Evolutionary conservation across 2,113 vertebrate genomes (phyloP), one percentile per base, ranked within the genome.

Genomic region (Gadus macrocephalus): DNA sequence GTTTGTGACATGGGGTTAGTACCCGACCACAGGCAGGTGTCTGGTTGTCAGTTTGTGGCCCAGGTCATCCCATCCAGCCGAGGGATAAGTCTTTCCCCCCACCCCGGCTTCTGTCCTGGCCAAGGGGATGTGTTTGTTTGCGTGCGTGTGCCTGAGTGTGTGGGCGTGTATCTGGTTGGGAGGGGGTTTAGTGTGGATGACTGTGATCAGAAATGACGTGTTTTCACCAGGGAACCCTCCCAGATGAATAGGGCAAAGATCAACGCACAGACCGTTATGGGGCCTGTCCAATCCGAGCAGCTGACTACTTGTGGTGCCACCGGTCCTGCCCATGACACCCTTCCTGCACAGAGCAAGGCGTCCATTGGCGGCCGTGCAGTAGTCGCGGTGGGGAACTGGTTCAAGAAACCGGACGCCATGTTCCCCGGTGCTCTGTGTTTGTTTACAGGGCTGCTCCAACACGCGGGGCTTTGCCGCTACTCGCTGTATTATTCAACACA

Each of bases 401-500:
- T 49, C 6, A 9, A 14, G 42, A 12, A 49, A 49, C 42, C 7
- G 9, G 5, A 49, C 42, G 42, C 42, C 42, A 2, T 49, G 42
- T 49, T 49, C 42, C 42, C 79, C 69, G 53, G 70, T 78, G 77
- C 79, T 73, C 79, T 90, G 59, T 53, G 42, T 49, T 49, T 55
- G 83, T 88, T 89, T 86, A 86, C 78, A 81, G 70, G 67, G 79
- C 74, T 75, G 74, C 86, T 68, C 80, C 15, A 22, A 81, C 38
- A 70, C 79, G 77, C 77, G 67, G 80, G 78, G 61, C 42, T 69
- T 59, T 73, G 78, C 72, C 81, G 89, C 82, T 82, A 80, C 89
- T 85, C 81, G 87, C 67, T 90, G 87, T 87, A 88, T 89, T 88
- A 90, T 90, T 90, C 87, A 90, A 83, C 69, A 83, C 78, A 87